Percentiles rank a stretch among this genome's conserved stretches.
Evolutionary conservation across 2,888 invertebrate genomes (phyloP).

Genomic region (Tinea trinotella): DNA sequence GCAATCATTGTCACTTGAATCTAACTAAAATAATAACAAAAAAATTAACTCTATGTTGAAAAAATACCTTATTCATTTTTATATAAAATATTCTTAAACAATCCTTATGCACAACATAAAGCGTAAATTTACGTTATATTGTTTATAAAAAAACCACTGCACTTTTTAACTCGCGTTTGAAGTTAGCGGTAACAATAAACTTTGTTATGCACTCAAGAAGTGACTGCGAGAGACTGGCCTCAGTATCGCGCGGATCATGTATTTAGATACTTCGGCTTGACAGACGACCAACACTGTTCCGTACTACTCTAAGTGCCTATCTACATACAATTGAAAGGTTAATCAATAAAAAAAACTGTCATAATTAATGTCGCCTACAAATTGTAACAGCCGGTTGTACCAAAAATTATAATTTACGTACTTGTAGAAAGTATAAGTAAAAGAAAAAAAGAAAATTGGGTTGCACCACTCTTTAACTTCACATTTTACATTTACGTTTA

Average conservation of each 20-base stretch:
- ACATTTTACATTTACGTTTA: too few relatives aligned
- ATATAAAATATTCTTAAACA: not conserved
- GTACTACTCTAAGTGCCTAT: not conserved
- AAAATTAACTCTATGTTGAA: not conserved
- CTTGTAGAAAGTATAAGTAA: too few relatives aligned
- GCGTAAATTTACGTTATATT: not conserved
- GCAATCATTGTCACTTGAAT: too few relatives aligned
- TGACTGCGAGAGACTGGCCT: conserved; percentile 8
- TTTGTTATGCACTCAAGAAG: conserved; percentile 9
- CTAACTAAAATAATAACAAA: too few relatives aligned
- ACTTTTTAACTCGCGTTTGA: not conserved
- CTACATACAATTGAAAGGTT: conserved; percentile 8
- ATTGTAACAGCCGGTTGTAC: too few relatives aligned
- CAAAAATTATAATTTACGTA: too few relatives aligned
- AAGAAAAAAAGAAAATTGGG: too few relatives aligned
- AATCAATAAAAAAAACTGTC: not conserved
- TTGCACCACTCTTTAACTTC: too few relatives aligned
- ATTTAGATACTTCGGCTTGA: not conserved
- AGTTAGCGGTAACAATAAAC: conserved; percentile 1
- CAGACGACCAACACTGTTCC: not conserved
- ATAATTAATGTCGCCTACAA: not conserved
- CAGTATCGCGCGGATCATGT: not conserved
- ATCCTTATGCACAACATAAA: not conserved
- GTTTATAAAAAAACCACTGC: not conserved
- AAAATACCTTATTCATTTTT: conserved; percentile 1